Evolutionary conservation across 2,113 vertebrate species (phyloP), one percentile per base, ranked within the genome.

Genomic region (Holacanthus passer): DNA sequence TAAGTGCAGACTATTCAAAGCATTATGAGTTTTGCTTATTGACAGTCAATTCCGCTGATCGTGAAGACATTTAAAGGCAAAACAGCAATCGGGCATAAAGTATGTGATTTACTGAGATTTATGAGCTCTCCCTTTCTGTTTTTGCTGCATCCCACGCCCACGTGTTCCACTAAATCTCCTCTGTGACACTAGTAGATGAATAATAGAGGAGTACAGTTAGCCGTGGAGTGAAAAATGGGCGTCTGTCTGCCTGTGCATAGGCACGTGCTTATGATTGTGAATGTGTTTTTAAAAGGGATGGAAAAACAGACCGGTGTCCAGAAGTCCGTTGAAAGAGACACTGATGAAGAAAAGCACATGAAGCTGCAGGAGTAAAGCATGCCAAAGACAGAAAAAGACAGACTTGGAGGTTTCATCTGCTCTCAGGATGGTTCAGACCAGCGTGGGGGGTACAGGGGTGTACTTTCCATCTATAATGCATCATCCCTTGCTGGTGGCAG

Each of bases 191-290:
- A 32, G 58, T 24, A 43, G 76, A 84, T 91, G 64, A 89, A 87
- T 92, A 89, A 92, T 89, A 86, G 77, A 90, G 69, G 67, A 83
- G 82, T 53, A 68, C 85, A 63, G 82, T 87, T 79, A 75, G 77
- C 66, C 7, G 24, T 11, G 0, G 31, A 81, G 73, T 74, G 72
- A 80, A 64, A 90, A 91, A 81, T 22, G 48, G 78, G 74, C 82
- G 64, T 85, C 83, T 80, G 73, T 77, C 66, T 83, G 86, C 64
- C 41, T 52, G 52, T 62, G 55, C 47, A 72, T 27, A 13, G 60
- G 55, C 83, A 79, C 73, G 31, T 32, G 22, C 48, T 50, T 60
- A 22, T 52, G 60, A 62, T 29, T 77, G 56, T 47, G 37, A 43
- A 43, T 70, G 77, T 29, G 11, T 72, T 79, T 64, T 37, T 27